These are phyloP conservation scores for Pangasius djambal DNA, from an alignment of 2,797 vertebrate genomes.

Conservation along the genomic window DNA sequence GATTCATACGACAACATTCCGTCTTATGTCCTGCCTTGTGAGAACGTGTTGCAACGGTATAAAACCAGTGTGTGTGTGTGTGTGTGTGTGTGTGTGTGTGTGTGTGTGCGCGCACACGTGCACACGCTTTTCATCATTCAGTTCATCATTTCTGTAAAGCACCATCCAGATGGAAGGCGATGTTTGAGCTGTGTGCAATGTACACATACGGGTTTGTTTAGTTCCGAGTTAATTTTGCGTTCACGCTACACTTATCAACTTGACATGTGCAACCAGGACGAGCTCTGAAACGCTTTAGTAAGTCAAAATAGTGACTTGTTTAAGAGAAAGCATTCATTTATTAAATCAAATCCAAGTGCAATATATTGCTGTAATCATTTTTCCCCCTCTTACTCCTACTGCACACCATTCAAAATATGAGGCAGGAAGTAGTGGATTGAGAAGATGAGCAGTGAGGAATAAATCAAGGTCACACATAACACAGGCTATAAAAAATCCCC, in stretches of 20 bases:
- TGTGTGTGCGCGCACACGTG: no score
- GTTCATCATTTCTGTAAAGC: neutral
- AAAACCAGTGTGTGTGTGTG: neutral
- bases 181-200: neutral
- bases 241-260: neutral
- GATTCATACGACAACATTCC: neutral
- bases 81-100: no score
- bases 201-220: neutral
- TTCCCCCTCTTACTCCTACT: no score
- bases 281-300: neutral
- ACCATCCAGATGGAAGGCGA: neutral
- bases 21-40: neutral
- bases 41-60: neutral
- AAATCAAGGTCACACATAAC: neutral
- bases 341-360: neutral
- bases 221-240: neutral
- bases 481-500: neutral
- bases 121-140: neutral
- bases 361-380: neutral
- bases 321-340: neutral
- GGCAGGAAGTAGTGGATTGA: neutral
- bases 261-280: neutral
- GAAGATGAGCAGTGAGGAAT: neutral
- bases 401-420: neutral
- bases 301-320: neutral